phyloP scores from a whole-genome alignment of 2,113 vertebrate genomes.

The Tragulus kanchil region DNA sequence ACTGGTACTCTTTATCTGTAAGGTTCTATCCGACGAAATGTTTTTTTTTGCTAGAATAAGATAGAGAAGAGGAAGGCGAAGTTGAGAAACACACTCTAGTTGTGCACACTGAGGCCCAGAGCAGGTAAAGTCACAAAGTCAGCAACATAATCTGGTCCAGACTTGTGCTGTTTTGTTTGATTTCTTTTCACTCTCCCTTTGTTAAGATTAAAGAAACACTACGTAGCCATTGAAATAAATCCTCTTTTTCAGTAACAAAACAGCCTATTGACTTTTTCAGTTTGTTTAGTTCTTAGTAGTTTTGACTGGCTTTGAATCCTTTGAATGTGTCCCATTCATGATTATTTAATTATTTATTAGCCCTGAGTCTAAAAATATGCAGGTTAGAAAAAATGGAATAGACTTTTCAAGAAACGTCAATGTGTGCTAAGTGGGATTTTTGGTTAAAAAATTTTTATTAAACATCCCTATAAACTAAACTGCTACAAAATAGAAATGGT shows the following conservation, averaged over 20 bases:
- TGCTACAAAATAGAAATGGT: not conserved
- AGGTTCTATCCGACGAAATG: slow-evolving; percentile 15
- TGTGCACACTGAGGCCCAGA: not conserved
- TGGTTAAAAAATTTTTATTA: too few species aligned
- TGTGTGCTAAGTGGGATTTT: too few species aligned
- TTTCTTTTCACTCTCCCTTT: not conserved
- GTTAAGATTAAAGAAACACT: slow-evolving; percentile 39
- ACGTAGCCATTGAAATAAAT: not conserved
- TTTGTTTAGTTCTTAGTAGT: slow-evolving; percentile 10
- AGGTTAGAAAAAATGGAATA: slow-evolving; percentile 34
- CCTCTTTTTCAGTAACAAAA: slow-evolving; percentile 22
- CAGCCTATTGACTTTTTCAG: not conserved
- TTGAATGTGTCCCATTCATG: slow-evolving; percentile 9
- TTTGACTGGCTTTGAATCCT: slow-evolving; percentile 49
- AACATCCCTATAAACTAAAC: not conserved
- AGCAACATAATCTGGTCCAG: not conserved
- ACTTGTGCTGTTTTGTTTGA: not conserved
- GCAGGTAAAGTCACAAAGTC: slow-evolving; percentile 23
- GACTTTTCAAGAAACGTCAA: slow-evolving; percentile 28
- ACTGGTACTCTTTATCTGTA: not conserved
- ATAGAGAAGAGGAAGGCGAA: not conserved
- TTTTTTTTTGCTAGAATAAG: slow-evolving; percentile 26
- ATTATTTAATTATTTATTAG: slow-evolving; percentile 29
- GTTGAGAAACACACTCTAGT: not conserved
- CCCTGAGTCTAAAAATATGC: not conserved